Evolutionary conservation across 2,113 vertebrate genomes (phyloP).

Genomic region (Gorsachius goisagi): DNA sequence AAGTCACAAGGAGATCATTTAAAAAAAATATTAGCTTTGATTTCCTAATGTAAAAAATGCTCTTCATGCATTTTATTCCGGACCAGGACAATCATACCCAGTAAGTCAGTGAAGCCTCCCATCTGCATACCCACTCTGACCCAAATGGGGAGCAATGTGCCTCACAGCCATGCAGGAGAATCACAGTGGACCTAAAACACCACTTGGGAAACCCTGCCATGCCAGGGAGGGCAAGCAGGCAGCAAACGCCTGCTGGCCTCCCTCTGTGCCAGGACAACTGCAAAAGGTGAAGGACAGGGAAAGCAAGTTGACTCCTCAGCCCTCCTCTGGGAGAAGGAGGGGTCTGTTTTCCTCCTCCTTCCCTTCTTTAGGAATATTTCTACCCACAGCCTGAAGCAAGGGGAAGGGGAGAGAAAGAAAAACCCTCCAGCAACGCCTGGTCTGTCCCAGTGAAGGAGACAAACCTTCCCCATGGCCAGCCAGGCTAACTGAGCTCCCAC

Average conservation of each 20-base stretch:
- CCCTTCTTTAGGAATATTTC: neutral
- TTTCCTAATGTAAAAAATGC: neutral
- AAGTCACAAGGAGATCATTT: neutral
- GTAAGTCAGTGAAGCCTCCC: neutral
- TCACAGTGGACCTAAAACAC: accelerated
- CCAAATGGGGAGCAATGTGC: neutral
- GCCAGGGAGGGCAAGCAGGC: neutral
- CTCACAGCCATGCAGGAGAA: neutral
- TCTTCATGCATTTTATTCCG: neutral
- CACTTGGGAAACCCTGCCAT: accelerated
- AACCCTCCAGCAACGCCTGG: neutral
- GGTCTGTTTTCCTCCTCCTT: neutral
- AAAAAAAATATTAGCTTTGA: neutral
- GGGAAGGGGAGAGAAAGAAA: neutral
- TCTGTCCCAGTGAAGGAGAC: neutral
- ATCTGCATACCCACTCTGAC: neutral
- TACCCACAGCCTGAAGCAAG: neutral
- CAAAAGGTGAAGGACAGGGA: neutral
- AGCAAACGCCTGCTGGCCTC: accelerated
- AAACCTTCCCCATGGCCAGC: neutral
- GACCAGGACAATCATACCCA: neutral
- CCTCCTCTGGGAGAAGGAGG: neutral
- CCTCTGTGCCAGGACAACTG: accelerated
- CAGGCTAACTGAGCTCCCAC: neutral
- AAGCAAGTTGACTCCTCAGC: neutral